phyloP scores from a whole-genome alignment of 2,113 vertebrate genomes.

The Ciconia maguari region DNA sequence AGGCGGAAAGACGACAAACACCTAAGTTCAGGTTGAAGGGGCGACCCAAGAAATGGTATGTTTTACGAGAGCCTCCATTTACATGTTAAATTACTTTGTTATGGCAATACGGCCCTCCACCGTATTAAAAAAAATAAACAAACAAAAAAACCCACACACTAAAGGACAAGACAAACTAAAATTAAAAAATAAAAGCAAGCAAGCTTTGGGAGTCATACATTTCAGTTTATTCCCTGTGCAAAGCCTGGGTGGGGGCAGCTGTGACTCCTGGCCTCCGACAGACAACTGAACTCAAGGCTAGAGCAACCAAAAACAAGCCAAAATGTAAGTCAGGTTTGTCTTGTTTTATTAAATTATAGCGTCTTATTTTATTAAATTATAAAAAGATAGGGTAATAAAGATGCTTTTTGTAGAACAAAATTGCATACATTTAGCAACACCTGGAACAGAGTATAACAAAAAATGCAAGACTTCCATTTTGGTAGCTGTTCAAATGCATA shows the following conservation, averaged over 20 bases:
- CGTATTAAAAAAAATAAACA: not conserved
- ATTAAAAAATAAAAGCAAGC: not conserved
- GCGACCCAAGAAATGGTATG: not conserved
- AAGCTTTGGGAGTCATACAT: not conserved
- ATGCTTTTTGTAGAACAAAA: not conserved
- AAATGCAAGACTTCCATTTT: not conserved
- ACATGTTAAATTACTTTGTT: not conserved
- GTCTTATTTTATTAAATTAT: not conserved
- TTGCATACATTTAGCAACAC: not conserved
- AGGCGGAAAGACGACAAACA: not conserved
- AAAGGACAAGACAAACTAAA: not conserved
- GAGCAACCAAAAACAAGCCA: not conserved
- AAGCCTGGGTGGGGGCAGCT: not conserved
- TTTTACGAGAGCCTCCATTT: not conserved
- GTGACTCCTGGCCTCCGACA: not conserved
- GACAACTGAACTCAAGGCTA: not conserved
- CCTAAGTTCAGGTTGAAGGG: not conserved
- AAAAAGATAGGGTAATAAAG: not conserved
- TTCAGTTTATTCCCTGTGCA: not conserved
- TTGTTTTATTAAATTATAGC: conserved; percentile 13
- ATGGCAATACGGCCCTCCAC: not conserved
- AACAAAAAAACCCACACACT: not conserved
- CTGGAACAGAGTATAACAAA: conserved; percentile 6
- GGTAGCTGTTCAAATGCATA: conserved; percentile 37
- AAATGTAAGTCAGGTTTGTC: not conserved